Base-by-base conservation (phyloP, 2,888 invertebrate species). In the Dusona sp. region DNA sequence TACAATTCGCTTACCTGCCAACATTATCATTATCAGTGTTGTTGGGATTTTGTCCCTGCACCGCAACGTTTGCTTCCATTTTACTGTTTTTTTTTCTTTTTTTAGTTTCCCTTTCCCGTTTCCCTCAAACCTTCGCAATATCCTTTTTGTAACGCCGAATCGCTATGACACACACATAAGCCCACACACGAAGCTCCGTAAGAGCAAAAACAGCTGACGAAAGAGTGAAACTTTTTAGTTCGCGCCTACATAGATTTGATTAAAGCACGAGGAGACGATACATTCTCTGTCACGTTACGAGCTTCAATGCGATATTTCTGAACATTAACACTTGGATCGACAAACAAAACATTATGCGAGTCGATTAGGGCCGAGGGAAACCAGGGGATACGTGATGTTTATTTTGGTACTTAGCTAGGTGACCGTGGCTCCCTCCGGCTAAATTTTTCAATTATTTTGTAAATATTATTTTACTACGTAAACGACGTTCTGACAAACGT, bases 1-100 rank as follows among this genome's bases (percentile, higher is more conserved):
- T 4, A 9, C 3, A 16, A 81, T 68, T 38, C 22, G 72, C 72
- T 84, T 61, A 89, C 89, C 89, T 89, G 70, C 89, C 89, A 79
- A 88, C 88, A 67, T 89, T 88, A 73, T 89, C 88, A 8, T 45
- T 72, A 45, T 81, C 82, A 25, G 25, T 42, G 29, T 82, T 85
- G 72, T 78, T 85, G n/a, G 80, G 74, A 79, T 87, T 88, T 67
- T 84, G 88, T 25, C 61, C 77, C 54, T 84, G 88, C 74, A 79
- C 81, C 36, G 64, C 78, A 57, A 82, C 84, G 64, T 57, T 86
- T 29, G 85, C 54, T 79, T 88, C 88, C 88, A 88, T 88, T 54
- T 80, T 73, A 22, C 3, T n/a, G 45, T 54, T 68, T 57, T 61
- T 57, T 61, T 45, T 19, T 19, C 8, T 38, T 33, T 11, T 25